A percentile compares a stretch with the other conserved stretches of the same genome.
Evolutionary conservation across 2,888 invertebrate genomes (phyloP).

Genomic region (Empis livida): DNA sequence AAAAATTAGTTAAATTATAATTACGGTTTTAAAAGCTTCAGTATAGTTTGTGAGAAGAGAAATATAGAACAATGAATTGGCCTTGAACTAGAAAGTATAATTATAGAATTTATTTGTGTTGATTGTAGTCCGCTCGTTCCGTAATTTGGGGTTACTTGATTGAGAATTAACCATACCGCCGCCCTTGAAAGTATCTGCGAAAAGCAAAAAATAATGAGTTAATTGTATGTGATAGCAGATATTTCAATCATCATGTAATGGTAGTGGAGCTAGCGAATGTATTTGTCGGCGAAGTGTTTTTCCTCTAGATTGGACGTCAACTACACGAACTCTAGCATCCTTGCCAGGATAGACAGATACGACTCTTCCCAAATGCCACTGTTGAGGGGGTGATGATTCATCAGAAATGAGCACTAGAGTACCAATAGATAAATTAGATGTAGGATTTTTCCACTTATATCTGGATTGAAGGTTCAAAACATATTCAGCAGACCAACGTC

Average conservation of each 20-base stretch:
- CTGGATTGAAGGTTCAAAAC: neutral
- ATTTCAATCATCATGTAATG: neutral
- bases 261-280: neutral
- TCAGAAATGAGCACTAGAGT: neutral
- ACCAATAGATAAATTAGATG: neutral
- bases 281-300: neutral
- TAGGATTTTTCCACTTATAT: neutral
- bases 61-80: too few relatives aligned
- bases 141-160: too few relatives aligned
- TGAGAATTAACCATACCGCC: too few relatives aligned
- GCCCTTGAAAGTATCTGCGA: too few relatives aligned
- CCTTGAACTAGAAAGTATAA: too few relatives aligned
- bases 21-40: too few relatives aligned
- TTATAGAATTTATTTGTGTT: too few relatives aligned
- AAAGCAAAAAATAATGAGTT: too few relatives aligned
- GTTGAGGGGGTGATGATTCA: neutral
- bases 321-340: neutral
- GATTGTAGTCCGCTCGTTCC: too few relatives aligned
- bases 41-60: too few relatives aligned
- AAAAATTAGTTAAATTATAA: too few relatives aligned
- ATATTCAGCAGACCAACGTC: neutral
- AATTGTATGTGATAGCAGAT: too few relatives aligned
- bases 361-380: neutral
- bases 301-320: neutral
- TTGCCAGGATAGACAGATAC: neutral